A percentile compares a stretch with the other conserved stretches of the same genome.
These are phyloP conservation scores for Trachemys scripta DNA, from an alignment of 2,113 vertebrate genomes.

Conservation along the genomic window DNA sequence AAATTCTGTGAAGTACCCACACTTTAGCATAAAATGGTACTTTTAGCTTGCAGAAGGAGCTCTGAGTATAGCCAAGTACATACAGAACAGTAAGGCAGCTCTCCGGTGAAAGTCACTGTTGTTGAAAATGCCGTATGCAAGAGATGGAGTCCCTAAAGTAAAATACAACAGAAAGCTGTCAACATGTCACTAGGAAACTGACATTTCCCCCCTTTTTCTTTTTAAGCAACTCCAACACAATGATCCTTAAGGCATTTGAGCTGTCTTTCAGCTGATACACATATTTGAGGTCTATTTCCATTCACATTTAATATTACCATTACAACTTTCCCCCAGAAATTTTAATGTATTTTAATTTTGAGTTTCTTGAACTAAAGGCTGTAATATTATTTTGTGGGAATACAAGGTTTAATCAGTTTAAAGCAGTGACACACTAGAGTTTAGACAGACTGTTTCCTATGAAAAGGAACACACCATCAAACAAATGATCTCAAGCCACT, in stretches of 20 bases:
- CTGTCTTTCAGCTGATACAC: not conserved
- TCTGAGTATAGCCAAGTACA: not conserved
- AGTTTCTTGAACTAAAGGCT: not conserved
- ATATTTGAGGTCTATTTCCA: accelerated
- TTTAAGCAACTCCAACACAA: not conserved
- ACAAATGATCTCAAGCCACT: not conserved
- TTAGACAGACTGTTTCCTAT: not conserved
- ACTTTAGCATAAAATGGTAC: accelerated
- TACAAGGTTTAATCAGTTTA: not conserved
- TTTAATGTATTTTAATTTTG: not conserved
- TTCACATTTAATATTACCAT: not conserved
- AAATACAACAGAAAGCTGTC: accelerated
- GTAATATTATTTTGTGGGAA: not conserved
- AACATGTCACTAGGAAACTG: not conserved
- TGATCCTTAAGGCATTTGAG: not conserved
- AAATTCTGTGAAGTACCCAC: not conserved
- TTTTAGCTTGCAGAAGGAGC: not conserved
- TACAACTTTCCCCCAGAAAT: not conserved
- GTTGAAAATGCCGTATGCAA: accelerated
- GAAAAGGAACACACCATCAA: not conserved
- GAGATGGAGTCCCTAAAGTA: not conserved
- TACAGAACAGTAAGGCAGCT: not conserved
- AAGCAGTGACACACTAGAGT: not conserved
- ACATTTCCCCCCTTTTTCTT: not conserved
- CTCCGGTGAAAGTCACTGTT: not conserved